These are phyloP conservation scores for Oscheius sp. DNA, from an alignment of 2,888 invertebrate species.

Conservation along the genomic window DNA sequence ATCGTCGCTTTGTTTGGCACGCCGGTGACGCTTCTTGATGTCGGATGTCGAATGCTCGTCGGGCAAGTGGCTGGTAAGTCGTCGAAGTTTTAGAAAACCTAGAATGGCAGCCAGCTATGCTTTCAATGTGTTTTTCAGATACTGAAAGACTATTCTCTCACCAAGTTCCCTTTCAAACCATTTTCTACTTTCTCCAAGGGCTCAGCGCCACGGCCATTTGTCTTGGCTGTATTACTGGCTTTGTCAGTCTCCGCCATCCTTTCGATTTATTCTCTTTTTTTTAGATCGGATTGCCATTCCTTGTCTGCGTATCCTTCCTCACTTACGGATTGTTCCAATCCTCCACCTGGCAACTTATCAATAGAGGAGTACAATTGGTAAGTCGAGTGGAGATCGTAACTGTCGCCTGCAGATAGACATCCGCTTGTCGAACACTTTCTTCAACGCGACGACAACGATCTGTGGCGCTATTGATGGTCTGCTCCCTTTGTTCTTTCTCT, in stretches of 20 bases:
- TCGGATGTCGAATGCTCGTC: not conserved
- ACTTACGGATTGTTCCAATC: not conserved
- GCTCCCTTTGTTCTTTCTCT: not conserved
- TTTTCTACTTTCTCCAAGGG: not conserved
- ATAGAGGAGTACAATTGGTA: not conserved
- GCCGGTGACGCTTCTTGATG: not conserved
- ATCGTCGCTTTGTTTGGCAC: not conserved
- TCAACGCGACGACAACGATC: not conserved
- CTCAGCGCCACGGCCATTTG: not conserved
- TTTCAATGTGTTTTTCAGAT: not conserved
- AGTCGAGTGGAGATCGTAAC: not conserved
- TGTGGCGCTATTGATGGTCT: not conserved
- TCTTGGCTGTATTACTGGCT: not conserved
- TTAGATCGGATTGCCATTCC: not conserved
- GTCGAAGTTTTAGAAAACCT: too few species aligned
- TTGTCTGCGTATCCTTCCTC: not conserved
- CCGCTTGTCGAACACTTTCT: not conserved
- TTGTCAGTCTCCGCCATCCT: not conserved
- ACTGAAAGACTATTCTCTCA: not conserved
- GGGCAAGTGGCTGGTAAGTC: not conserved
- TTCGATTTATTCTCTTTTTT: not conserved
- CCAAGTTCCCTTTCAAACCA: not conserved
- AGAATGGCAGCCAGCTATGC: too few species aligned
- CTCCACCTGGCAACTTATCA: conserved; percentile 1
- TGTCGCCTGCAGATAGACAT: not conserved